phyloP scores from a whole-genome alignment of 2,888 invertebrate species.

The Tholera decimalis region DNA sequence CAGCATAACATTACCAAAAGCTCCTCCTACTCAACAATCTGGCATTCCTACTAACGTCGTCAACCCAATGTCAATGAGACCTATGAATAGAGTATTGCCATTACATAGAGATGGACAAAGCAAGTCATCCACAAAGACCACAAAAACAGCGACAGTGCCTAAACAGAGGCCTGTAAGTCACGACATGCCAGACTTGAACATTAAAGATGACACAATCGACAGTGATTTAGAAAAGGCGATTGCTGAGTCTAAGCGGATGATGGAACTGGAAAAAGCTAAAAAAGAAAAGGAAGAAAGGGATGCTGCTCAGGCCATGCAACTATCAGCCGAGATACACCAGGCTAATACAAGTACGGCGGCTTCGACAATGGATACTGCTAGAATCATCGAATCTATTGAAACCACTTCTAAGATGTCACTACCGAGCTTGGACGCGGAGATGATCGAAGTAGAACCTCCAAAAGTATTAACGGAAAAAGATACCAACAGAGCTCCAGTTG shows the following conservation, averaged over 20 bases:
- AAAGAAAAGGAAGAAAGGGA: constrained; percentile 87
- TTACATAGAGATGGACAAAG: constrained; percentile 94
- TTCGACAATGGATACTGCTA: constrained; percentile 64
- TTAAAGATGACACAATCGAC: constrained; percentile 89
- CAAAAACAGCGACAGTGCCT: constrained; percentile 77
- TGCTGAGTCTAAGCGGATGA: constrained; percentile 88
- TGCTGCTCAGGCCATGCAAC: constrained; percentile 81
- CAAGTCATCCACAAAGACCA: constrained; percentile 80
- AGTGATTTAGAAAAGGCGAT: constrained; percentile 89
- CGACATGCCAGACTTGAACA: constrained; percentile 89
- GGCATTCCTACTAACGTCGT: constrained; percentile 94
- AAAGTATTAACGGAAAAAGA: constrained; percentile 85
- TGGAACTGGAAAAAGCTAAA: constrained; percentile 87
- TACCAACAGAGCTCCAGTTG: constrained; percentile 74
- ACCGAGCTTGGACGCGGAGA: constrained; percentile 83
- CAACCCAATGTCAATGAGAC: constrained; percentile 93
- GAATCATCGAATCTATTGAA: constrained; percentile 68
- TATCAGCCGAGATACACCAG: constrained; percentile 81
- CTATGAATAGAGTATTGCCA: constrained; percentile 95
- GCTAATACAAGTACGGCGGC: constrained; percentile 79
- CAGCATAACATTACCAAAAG: constrained; percentile 92
- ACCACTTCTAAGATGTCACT: constrained; percentile 82
- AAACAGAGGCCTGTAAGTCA: constrained; percentile 84
- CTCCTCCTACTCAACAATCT: constrained; percentile 91
- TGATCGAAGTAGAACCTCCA: constrained; percentile 81